These are phyloP conservation scores for Ametastegia equiseti DNA, from an alignment of 2,888 invertebrate species.

Conservation along the genomic window DNA sequence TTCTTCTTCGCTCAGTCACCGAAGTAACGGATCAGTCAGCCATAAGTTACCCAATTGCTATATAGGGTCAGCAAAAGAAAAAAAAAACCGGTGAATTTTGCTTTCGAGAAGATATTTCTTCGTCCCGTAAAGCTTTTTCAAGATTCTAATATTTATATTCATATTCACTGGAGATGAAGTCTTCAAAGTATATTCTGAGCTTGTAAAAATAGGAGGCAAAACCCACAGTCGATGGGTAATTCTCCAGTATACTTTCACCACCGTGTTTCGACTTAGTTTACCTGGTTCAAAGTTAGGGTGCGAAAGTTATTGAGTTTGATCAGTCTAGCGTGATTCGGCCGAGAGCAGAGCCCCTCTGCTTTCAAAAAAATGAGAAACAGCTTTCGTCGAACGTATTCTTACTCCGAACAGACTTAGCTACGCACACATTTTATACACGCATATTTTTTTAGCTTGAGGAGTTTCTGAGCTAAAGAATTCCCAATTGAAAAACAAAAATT, in stretches of 20 bases:
- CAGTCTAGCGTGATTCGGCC: background rate
- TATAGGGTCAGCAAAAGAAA: background rate
- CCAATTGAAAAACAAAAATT: too few relatives aligned
- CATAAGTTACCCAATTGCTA: background rate
- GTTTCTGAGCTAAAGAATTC: too few relatives aligned
- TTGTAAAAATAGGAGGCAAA: background rate
- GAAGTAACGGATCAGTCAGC: background rate
- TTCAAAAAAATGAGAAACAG: background rate
- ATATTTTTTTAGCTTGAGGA: too few relatives aligned
- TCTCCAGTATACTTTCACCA: background rate
- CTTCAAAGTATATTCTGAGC: background rate
- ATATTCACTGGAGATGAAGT: background rate
- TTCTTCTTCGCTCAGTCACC: background rate
- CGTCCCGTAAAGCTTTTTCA: background rate
- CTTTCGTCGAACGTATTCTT: background rate
- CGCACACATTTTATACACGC: background rate
- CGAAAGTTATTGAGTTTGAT: constrained; percentile 14
- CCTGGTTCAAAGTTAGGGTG: constrained; percentile 13
- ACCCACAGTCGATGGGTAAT: background rate
- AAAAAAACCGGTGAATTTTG: background rate
- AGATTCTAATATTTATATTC: background rate
- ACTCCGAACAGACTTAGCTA: background rate
- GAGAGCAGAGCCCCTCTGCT: background rate
- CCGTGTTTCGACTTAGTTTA: background rate
- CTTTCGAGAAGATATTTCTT: background rate